phyloP scores from a whole-genome alignment of 2,113 vertebrate genomes.

The Suricata suricatta region DNA sequence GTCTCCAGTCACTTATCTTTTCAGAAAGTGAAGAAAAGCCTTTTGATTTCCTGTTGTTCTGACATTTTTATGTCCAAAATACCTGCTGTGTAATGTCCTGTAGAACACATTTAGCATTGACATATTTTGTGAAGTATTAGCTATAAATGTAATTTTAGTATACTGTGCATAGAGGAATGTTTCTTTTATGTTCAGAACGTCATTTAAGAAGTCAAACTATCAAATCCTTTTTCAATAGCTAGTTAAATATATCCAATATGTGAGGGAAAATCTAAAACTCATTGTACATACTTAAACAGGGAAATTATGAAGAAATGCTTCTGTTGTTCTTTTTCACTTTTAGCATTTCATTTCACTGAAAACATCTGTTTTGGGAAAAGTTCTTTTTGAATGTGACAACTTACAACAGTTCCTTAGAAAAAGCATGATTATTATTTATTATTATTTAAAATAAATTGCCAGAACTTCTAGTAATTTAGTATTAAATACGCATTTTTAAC shows the following conservation, averaged over 20 bases:
- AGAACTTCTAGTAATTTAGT: neutral
- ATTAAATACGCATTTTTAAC: neutral
- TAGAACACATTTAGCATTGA: slow-evolving; percentile 14
- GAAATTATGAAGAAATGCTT: neutral
- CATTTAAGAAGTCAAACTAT: neutral
- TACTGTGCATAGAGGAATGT: neutral
- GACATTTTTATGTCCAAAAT: slow-evolving; percentile 41
- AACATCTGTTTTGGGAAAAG: neutral
- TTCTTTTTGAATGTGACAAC: neutral
- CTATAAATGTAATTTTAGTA: neutral
- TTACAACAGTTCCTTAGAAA: neutral
- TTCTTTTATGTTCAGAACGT: neutral
- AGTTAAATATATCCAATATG: neutral
- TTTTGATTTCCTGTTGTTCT: slow-evolving; percentile 46
- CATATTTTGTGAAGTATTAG: neutral
- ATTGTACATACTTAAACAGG: neutral
- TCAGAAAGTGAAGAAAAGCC: neutral
- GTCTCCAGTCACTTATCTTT: slow-evolving; percentile 27
- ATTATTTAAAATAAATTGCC: neutral
- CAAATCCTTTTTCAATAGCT: neutral
- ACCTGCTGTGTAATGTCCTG: neutral
- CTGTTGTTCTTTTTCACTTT: neutral
- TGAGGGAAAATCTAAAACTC: neutral
- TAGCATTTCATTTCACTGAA: neutral
- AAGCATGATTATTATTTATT: neutral